These are phyloP conservation scores for Malurus melanocephalus DNA, from an alignment of 2,113 vertebrate genomes.

Conservation along the genomic window DNA sequence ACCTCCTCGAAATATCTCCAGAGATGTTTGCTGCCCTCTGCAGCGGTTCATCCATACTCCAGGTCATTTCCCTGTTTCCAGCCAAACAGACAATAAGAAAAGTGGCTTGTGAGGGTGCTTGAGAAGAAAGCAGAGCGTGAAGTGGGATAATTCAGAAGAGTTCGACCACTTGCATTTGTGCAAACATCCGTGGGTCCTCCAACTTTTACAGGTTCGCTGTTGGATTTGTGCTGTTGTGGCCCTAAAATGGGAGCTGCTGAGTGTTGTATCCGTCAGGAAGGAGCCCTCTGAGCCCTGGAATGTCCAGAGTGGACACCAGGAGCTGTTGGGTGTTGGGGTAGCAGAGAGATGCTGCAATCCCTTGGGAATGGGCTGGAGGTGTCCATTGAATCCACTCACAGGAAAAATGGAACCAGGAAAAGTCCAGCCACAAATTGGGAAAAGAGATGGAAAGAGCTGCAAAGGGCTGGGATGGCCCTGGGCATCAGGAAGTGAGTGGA, in stretches of 20 bases:
- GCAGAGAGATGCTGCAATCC: neutral
- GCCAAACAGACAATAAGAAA: conserved; percentile 25
- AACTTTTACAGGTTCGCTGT: rapidly evolving
- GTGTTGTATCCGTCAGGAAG: rapidly evolving
- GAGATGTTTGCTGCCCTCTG: conserved; percentile 51
- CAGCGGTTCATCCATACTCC: conserved; percentile 17
- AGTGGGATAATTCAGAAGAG: neutral
- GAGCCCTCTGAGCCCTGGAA: neutral
- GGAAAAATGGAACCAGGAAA: neutral
- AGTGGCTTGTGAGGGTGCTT: conserved; percentile 19
- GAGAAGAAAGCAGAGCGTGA: neutral
- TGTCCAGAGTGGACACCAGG: rapidly evolving
- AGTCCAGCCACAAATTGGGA: neutral
- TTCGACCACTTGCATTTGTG: neutral
- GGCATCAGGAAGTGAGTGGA: rapidly evolving
- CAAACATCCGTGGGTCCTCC: neutral
- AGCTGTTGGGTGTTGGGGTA: neutral
- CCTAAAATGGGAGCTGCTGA: rapidly evolving
- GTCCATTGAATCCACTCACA: rapidly evolving
- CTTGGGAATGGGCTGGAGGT: neutral
- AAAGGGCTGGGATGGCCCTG: neutral
- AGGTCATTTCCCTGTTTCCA: conserved; percentile 42
- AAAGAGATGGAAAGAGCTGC: neutral
- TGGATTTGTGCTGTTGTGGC: neutral
- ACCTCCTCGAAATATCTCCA: neutral